Percentiles rank a stretch among this genome's conserved stretches.
These are phyloP conservation scores for Pocillopora grandis DNA, from an alignment of 92 coral and sea anemone species.

Conservation along the genomic window DNA sequence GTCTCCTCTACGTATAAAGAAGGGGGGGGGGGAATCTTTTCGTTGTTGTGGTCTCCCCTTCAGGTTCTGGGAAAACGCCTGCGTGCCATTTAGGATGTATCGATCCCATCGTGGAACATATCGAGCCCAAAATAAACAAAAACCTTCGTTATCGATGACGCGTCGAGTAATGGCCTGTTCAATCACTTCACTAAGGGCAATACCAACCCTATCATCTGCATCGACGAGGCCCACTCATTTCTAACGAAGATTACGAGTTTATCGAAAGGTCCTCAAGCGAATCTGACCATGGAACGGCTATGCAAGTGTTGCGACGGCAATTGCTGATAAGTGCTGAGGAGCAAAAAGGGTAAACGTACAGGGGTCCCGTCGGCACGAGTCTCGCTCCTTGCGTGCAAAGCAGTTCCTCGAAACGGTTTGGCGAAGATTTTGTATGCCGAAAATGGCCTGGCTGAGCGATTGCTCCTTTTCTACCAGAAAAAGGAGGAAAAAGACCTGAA, in stretches of 20 bases:
- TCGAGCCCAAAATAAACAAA: slow-evolving; percentile 35
- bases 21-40: slow-evolving; percentile 52
- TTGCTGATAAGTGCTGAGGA: slow-evolving; percentile 52
- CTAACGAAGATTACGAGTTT: background rate
- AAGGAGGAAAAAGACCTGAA: background rate
- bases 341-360: slow-evolving; percentile 39
- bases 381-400: too few species aligned
- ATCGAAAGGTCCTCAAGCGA: slow-evolving; percentile 28
- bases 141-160: slow-evolving; percentile 44
- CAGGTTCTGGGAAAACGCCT: slow-evolving; percentile 42
- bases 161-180: slow-evolving; percentile 50
- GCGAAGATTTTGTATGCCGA: too few species aligned
- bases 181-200: slow-evolving; percentile 38
- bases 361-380: slow-evolving; percentile 2
- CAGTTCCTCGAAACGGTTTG: background rate
- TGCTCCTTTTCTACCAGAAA: slow-evolving; percentile 48
- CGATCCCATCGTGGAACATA: slow-evolving; percentile 51
- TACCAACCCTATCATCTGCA: slow-evolving; percentile 21
- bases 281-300: slow-evolving; percentile 41
- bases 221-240: slow-evolving; percentile 57
- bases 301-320: slow-evolving; percentile 60
- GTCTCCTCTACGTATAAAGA: slow-evolving; percentile 34
- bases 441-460: slow-evolving; percentile 34
- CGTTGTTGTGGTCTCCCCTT: slow-evolving; percentile 36
- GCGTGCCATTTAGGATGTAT: slow-evolving; percentile 52